Conservation (phyloP, 2,797 vertebrate species). For the Acanthis flammea region DNA sequence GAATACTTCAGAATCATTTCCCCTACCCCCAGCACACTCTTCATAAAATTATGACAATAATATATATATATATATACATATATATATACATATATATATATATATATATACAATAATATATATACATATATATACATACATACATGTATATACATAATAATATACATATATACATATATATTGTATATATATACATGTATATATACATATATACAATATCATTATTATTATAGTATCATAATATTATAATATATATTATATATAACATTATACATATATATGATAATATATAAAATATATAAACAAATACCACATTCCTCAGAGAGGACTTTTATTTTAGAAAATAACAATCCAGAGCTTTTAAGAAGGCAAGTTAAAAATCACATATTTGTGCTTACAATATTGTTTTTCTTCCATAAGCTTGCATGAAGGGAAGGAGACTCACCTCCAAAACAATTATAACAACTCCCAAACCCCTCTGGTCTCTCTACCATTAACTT, state of each 20-base stretch:
- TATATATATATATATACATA: neutral
- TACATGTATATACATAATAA: too few relatives aligned
- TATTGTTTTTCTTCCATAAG: neutral
- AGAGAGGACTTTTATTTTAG: neutral
- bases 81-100: too few relatives aligned
- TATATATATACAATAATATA: neutral
- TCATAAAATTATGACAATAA: neutral
- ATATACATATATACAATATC: too few relatives aligned
- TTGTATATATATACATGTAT: too few relatives aligned
- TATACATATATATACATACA: too few relatives aligned
- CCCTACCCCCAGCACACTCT: neutral
- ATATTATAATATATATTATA: neutral
- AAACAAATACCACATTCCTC: neutral
- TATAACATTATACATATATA: neutral
- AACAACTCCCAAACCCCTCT: neutral
- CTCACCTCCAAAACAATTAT: neutral
- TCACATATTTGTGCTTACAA: neutral
- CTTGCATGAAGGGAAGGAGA: neutral
- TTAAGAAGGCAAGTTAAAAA: neutral
- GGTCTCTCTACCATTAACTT: neutral
- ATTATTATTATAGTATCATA: too few relatives aligned
- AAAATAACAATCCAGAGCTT: neutral
- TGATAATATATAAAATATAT: neutral
- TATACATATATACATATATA: too few relatives aligned
- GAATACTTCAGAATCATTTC: neutral